Percentiles rank a stretch among this genome's conserved stretches.
These are phyloP conservation scores for Papilio gigon DNA, from an alignment of 2,888 invertebrate species.

Conservation along the genomic window DNA sequence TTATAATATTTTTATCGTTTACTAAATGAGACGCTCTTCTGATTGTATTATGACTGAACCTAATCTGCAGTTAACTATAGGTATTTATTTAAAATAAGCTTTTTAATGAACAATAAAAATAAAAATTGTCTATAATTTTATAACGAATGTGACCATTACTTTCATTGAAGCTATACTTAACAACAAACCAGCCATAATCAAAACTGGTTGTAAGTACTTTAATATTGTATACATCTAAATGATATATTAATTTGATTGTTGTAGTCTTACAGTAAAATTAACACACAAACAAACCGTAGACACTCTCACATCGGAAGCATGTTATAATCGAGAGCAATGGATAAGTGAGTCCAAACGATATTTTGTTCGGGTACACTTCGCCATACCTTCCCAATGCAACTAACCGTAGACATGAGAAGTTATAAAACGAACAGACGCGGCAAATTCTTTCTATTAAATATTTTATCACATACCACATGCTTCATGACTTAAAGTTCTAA, in stretches of 20 bases:
- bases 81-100: too few species aligned
- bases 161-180: too few species aligned
- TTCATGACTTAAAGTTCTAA: too few species aligned
- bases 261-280: too few species aligned
- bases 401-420: slow-evolving; percentile 30
- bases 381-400: slow-evolving; percentile 61
- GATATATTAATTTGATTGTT: too few species aligned
- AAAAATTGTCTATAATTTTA: too few species aligned
- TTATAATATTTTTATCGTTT: slow-evolving; percentile 17
- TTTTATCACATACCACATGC: too few species aligned
- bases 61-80: too few species aligned
- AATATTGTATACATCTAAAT: too few species aligned
- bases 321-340: slow-evolving; percentile 62
- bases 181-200: not conserved
- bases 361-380: slow-evolving; percentile 62
- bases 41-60: not conserved
- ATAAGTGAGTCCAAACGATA: slow-evolving; percentile 66
- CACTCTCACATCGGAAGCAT: slow-evolving; percentile 54
- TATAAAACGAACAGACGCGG: slow-evolving; percentile 14
- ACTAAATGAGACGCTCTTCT: not conserved
- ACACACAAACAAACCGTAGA: slow-evolving; percentile 25
- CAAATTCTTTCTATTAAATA: not conserved
- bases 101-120: too few species aligned
- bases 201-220: too few species aligned
- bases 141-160: too few species aligned